Base-by-base conservation (phyloP, 2,797 vertebrate genomes). In the Buphagus erythrorhynchus region DNA sequence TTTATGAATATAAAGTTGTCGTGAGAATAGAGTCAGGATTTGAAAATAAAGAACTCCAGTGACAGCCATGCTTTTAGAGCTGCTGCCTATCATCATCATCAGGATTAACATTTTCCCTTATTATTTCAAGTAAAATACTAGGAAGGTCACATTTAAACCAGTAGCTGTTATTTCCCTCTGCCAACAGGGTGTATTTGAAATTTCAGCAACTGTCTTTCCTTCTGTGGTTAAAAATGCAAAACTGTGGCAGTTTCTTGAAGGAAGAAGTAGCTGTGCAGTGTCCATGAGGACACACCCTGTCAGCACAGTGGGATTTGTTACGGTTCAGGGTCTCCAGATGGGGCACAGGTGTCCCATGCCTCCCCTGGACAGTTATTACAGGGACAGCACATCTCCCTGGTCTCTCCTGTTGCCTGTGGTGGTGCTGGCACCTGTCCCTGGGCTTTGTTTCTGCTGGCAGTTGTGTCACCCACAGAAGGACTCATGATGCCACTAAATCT, bases 91-190 rank as follows among this genome's bases (percentile, higher is more conserved):
- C 2, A 1, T 66, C 25, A 43, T 22, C 46, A 76, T 36, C 58
- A 77, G 33, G 26, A 79, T 38, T 74, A 73, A 40, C 13, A 4
- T 42, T 83, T 65, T 74, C 24, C 38, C 85, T 91, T 95, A 78
- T 66, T 88, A 92, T 78, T 91, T 87, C 91, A 95, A 61, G 33
- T 67, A 57, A 96, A 97, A 95, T 89, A 88, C 40, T 35, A 26
- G 63, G 78, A 95, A 92, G 67, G 93, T 95, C 93, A 82, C 75
- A 67, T 86, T 92, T 94, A 94, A 92, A 81, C 42, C 76, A 69
- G 75, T 88, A 88, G 65, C 80, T 87, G 90, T 86, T 88, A 48
- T 87, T 96, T 96, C 25, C n/a, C 40, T 84, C 58, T 82, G 48
- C 29, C n/a, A 86, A 31, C 29, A 29, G 26, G 42, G 13, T 48